Percentiles rank a stretch among this genome's conserved stretches.
Conservation (phyloP, 2,888 invertebrate species). For the Xylophagus ater region DNA sequence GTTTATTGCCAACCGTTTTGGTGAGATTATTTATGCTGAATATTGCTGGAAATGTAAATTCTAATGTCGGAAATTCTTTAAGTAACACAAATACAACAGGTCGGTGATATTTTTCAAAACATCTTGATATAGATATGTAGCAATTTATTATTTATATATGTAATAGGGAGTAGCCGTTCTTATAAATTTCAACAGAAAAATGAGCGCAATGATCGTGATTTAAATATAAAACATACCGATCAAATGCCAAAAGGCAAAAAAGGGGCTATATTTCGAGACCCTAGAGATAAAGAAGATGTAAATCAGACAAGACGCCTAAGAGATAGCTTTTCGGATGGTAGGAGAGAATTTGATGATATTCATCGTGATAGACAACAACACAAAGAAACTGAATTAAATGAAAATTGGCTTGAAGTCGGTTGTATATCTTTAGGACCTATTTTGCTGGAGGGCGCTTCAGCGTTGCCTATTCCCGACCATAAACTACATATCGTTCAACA, state of each 20-base stretch:
- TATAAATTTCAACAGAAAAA: constrained; percentile 31
- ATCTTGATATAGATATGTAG: constrained; percentile 44
- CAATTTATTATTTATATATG: constrained; percentile 21
- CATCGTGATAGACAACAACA: constrained; percentile 6
- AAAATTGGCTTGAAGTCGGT: constrained; percentile 88
- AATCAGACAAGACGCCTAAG: constrained; percentile 25
- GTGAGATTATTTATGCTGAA: constrained; percentile 56
- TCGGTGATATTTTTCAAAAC: constrained; percentile 42
- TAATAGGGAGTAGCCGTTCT: constrained; percentile 37
- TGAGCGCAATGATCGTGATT: constrained; percentile 24
- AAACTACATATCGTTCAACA: constrained; percentile 69
- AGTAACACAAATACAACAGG: constrained; percentile 57
- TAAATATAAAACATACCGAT: constrained; percentile 16
- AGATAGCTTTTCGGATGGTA: constrained; percentile 31
- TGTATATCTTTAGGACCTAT: constrained; percentile 83
- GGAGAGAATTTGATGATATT: constrained; percentile 26
- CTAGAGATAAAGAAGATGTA: constrained; percentile 17
- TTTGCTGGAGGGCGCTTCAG: constrained; percentile 78
- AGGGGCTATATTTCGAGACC: too few relatives aligned
- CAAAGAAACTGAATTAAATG: constrained; percentile 36
- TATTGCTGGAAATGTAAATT: constrained; percentile 31
- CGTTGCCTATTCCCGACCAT: constrained; percentile 64
- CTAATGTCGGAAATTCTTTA: constrained; percentile 39
- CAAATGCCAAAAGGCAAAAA: background rate
- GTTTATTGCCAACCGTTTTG: constrained; percentile 64